These are phyloP conservation scores for Gerris buenoi DNA, from an alignment of 1,140 invertebrate genomes.

Conservation along the genomic window DNA sequence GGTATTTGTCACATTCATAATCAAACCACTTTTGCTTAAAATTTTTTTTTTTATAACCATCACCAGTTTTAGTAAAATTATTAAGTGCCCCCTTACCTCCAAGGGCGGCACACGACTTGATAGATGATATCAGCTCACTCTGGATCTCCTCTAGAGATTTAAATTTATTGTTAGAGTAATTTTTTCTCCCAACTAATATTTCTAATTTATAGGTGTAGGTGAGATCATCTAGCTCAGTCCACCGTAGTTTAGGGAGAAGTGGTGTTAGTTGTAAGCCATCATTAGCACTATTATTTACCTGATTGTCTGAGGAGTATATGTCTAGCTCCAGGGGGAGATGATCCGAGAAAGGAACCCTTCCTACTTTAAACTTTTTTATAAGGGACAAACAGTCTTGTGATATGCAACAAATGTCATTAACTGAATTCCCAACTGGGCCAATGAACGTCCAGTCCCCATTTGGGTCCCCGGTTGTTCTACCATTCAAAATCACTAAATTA, in stretches of 20 bases:
- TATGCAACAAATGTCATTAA: background rate
- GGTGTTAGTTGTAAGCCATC: background rate
- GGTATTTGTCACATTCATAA: slow-evolving; percentile 5
- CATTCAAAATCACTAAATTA: background rate
- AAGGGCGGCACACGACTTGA: background rate
- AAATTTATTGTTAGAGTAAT: background rate
- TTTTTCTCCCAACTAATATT: background rate
- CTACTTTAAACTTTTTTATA: background rate
- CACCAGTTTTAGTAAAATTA: background rate
- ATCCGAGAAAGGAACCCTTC: background rate
- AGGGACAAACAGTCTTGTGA: background rate
- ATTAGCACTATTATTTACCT: background rate
- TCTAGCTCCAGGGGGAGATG: background rate
- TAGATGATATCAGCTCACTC: background rate
- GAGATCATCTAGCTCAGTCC: background rate
- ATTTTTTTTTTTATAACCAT: background rate
- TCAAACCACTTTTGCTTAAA: slow-evolving; percentile 6
- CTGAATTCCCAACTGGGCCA: background rate
- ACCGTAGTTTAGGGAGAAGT: background rate
- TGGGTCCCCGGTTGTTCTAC: background rate
- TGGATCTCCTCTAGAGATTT: background rate
- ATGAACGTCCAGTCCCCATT: background rate
- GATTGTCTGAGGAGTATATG: background rate
- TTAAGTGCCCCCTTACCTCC: background rate
- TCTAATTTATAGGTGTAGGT: background rate